These are phyloP conservation scores for Anolis sagrei DNA, from an alignment of 2,113 vertebrate genomes.

Conservation along the genomic window DNA sequence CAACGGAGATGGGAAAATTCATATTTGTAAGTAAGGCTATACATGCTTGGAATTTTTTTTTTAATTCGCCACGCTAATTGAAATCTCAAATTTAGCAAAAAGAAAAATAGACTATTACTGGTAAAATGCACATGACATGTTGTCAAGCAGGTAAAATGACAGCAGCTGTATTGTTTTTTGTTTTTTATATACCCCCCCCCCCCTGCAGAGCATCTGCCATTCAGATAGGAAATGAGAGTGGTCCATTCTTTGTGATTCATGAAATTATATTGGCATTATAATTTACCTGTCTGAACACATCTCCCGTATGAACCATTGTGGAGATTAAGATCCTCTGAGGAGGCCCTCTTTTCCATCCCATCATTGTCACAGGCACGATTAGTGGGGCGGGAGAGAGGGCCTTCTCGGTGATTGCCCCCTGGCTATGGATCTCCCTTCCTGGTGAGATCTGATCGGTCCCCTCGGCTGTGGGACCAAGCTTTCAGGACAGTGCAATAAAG, in stretches of 20 bases:
- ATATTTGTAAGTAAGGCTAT: conserved; percentile 18
- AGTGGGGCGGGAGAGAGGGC: too few species aligned
- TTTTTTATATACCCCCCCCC: too few species aligned
- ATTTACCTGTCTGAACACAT: too few species aligned
- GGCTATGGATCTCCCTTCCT: too few species aligned
- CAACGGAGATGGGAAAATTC: conserved; percentile 40
- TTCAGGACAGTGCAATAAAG: too few species aligned
- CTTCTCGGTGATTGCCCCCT: too few species aligned
- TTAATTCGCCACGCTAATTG: not conserved
- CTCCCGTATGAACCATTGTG: too few species aligned
- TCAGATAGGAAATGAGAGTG: conserved; percentile 64
- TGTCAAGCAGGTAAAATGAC: conserved; percentile 68
- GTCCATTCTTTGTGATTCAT: conserved; percentile 63
- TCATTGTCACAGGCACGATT: too few species aligned
- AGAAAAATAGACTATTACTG: conserved; percentile 71
- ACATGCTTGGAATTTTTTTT: not conserved
- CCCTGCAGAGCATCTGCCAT: conserved; percentile 68
- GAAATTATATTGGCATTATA: conserved; percentile 39
- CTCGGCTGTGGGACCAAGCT: too few species aligned
- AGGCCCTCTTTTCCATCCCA: too few species aligned
- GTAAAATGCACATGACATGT: conserved; percentile 70
- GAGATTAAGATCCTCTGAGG: too few species aligned
- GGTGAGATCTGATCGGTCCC: too few species aligned
- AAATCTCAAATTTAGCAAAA: conserved; percentile 45
- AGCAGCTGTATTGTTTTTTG: conserved; percentile 70